These are phyloP conservation scores for Embidobia sp. DNA, from an alignment of 2,888 invertebrate species.

Conservation along the genomic window DNA sequence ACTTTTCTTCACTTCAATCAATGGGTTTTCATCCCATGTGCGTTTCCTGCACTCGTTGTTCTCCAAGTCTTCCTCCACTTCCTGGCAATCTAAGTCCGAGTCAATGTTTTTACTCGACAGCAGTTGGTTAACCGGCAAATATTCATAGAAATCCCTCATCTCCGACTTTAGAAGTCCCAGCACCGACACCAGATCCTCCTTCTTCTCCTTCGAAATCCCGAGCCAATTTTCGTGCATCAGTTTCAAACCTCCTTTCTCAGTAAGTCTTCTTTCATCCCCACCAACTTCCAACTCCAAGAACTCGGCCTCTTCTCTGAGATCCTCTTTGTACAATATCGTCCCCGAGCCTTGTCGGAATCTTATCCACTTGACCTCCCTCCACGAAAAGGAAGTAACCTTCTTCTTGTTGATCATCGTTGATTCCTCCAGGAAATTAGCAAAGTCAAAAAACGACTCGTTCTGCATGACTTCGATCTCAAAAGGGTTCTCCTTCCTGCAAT, in stretches of 20 bases:
- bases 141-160: constrained; percentile 26
- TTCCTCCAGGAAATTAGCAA: constrained; percentile 1
- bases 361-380: constrained; percentile 6
- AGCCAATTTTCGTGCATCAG: background rate
- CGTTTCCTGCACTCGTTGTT: background rate
- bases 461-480: constrained; percentile 30
- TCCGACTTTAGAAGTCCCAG: constrained; percentile 36
- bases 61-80: background rate
- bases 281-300: background rate
- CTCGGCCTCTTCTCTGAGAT: background rate
- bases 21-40: too few relatives aligned
- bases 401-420: too few relatives aligned
- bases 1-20: too few relatives aligned
- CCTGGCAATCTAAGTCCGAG: constrained; percentile 13
- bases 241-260: background rate
- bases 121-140: background rate
- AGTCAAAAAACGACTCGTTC: constrained; percentile 22
- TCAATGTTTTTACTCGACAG: background rate
- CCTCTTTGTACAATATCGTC: constrained; percentile 17
- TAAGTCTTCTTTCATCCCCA: background rate
- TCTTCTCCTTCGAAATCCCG: constrained; percentile 50
- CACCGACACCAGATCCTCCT: constrained; percentile 55
- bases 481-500: constrained; percentile 9
- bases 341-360: constrained; percentile 1
- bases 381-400: too few relatives aligned